Evolutionary conservation across 1,140 invertebrate genomes (phyloP).

Genomic region (Papilio xuthus): DNA sequence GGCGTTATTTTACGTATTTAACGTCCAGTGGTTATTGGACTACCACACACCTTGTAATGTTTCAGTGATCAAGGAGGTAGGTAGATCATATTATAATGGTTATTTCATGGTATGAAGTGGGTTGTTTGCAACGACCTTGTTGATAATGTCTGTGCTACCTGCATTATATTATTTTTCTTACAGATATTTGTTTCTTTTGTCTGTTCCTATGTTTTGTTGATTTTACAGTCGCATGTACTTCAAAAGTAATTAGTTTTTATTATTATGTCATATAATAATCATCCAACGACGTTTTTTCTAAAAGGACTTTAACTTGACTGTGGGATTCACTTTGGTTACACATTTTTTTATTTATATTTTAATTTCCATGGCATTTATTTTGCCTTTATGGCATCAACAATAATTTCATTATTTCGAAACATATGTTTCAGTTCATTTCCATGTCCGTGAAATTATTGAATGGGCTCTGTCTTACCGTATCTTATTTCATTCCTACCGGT

Average conservation of each 20-base stretch:
- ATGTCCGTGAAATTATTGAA: background rate
- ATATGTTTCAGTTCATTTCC: background rate
- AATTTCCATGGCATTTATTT: too few species aligned
- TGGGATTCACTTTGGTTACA: too few species aligned
- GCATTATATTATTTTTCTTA: conserved; percentile 21
- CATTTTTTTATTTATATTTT: too few species aligned
- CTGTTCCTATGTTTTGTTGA: background rate
- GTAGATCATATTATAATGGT: conserved; percentile 25
- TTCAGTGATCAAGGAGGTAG: background rate
- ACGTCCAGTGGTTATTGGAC: conserved; percentile 51
- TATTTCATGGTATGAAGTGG: conserved; percentile 24
- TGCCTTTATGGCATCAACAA: background rate
- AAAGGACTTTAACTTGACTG: too few species aligned
- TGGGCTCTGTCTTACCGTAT: background rate
- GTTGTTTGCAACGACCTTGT: conserved; percentile 45
- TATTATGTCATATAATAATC: too few species aligned
- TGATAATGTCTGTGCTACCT: conserved; percentile 42
- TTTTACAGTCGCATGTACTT: too few species aligned
- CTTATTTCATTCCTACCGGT: background rate
- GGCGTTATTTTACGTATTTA: conserved; percentile 60
- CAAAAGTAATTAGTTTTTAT: too few species aligned
- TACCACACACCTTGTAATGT: conserved; percentile 46
- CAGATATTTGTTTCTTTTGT: conserved; percentile 11
- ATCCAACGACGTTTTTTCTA: too few species aligned
- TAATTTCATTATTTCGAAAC: background rate